phyloP scores from a whole-genome alignment of 2,113 vertebrate genomes.

The Shinisaurus crocodilurus region DNA sequence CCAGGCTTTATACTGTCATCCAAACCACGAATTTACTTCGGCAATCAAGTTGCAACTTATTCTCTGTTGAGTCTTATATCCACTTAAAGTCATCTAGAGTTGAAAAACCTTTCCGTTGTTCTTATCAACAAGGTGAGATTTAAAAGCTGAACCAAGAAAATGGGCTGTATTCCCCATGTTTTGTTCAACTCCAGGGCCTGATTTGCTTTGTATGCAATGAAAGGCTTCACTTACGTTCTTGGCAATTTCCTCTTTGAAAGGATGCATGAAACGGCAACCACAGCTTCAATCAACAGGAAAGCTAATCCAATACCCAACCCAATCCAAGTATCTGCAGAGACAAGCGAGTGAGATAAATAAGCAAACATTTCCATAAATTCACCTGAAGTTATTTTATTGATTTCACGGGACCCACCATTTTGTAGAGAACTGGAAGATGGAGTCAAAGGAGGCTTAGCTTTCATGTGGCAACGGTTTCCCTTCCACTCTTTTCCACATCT shows the following conservation, averaged over 20 bases:
- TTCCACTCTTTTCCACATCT: conserved; percentile 87
- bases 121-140: conserved; percentile 7
- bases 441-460: conserved; percentile 54
- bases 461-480: conserved; percentile 89
- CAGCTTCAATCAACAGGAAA: conserved; percentile 77
- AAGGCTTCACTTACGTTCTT: conserved; percentile 68
- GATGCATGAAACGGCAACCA: conserved; percentile 60
- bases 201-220: conserved; percentile 24
- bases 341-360: conserved; percentile 56
- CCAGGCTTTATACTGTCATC: not conserved
- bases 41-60: conserved; percentile 21
- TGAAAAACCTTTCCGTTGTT: conserved; percentile 26
- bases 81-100: conserved; percentile 34
- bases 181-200: conserved; percentile 12
- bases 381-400: conserved; percentile 18
- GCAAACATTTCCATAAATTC: conserved; percentile 21
- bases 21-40: not conserved
- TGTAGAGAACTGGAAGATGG: conserved; percentile 12
- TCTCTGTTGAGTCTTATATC: not conserved
- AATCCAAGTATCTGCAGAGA: conserved; percentile 75
- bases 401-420: conserved; percentile 64
- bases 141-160: conserved; percentile 42
- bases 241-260: conserved; percentile 68
- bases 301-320: conserved; percentile 74
- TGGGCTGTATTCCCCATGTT: conserved; percentile 21